Conservation (phyloP, 2,888 invertebrate genomes). For the Malachius bipustulatus region DNA sequence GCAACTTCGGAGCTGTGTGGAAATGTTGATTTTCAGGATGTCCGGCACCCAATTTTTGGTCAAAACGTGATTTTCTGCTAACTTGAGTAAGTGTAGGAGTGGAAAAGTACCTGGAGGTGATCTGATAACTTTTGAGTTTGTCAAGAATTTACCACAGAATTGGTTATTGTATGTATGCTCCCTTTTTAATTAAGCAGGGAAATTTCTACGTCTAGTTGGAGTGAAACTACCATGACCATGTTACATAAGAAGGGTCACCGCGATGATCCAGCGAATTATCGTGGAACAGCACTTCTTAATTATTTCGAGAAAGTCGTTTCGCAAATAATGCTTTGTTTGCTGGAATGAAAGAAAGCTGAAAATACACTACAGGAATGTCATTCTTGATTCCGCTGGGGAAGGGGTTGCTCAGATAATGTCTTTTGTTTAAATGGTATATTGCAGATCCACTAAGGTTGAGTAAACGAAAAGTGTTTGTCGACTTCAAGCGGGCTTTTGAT, state of each 20-base stretch:
- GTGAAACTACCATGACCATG: no score
- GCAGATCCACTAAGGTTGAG: not conserved
- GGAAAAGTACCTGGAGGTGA: not conserved
- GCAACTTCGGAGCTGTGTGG: no score
- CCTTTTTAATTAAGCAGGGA: not conserved
- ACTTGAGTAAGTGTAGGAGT: not conserved
- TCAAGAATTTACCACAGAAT: not conserved
- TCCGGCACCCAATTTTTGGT: no score
- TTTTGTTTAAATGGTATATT: no score
- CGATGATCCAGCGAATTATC: not conserved
- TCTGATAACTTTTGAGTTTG: not conserved
- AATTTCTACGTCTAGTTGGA: not conserved
- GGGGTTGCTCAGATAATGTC: no score
- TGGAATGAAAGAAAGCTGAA: no score
- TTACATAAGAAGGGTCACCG: not conserved
- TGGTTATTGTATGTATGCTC: constrained; percentile 1
- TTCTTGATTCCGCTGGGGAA: no score
- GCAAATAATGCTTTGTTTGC: not conserved
- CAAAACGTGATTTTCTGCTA: not conserved
- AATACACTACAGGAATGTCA: not conserved
- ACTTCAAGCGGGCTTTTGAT: not conserved
- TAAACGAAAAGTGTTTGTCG: not conserved
- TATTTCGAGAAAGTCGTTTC: not conserved
- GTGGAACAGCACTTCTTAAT: not conserved
- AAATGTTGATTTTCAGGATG: no score